Evolutionary conservation across 2,797 vertebrate species (phyloP).

Genomic region (Darevskia mixta): DNA sequence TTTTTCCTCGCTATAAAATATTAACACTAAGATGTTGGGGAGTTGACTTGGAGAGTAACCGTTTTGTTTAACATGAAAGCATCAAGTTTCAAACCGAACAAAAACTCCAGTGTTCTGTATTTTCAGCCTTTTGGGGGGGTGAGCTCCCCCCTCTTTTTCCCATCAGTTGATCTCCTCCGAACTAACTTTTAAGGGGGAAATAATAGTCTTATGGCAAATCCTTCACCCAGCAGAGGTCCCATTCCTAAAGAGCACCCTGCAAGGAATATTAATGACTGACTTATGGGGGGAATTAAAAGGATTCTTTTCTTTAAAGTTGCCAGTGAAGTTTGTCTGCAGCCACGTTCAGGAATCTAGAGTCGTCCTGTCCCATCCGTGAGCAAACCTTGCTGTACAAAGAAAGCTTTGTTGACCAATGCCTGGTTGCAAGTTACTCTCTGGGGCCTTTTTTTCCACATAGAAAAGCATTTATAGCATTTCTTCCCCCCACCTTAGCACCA

Average conservation of each 20-base stretch:
- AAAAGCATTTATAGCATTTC: constrained; percentile 57
- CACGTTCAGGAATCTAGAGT: constrained; percentile 80
- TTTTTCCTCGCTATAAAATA: not conserved
- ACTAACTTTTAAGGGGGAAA: not conserved
- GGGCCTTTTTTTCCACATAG: constrained; percentile 63
- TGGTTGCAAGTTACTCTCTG: constrained; percentile 50
- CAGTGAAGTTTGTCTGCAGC: constrained; percentile 70
- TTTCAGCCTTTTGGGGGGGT: not conserved
- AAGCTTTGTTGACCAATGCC: constrained; percentile 81
- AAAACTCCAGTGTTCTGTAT: not conserved
- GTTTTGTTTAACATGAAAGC: constrained; percentile 10
- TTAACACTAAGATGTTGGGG: not conserved
- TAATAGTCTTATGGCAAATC: not conserved
- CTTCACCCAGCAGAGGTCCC: not conserved
- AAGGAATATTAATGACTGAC: not conserved
- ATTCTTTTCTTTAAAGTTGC: not conserved
- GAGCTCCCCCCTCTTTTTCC: not conserved
- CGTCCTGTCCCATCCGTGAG: constrained; percentile 39
- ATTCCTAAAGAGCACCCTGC: not conserved
- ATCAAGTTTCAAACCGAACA: not conserved
- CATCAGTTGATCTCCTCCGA: not conserved
- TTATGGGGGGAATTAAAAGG: constrained; percentile 26
- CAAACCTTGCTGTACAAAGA: constrained; percentile 81
- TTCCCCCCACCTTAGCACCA: constrained; percentile 7
- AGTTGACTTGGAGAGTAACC: not conserved